Evolutionary conservation across 2,888 invertebrate genomes (phyloP).

Genomic region (Tuberolachnus salignus): DNA sequence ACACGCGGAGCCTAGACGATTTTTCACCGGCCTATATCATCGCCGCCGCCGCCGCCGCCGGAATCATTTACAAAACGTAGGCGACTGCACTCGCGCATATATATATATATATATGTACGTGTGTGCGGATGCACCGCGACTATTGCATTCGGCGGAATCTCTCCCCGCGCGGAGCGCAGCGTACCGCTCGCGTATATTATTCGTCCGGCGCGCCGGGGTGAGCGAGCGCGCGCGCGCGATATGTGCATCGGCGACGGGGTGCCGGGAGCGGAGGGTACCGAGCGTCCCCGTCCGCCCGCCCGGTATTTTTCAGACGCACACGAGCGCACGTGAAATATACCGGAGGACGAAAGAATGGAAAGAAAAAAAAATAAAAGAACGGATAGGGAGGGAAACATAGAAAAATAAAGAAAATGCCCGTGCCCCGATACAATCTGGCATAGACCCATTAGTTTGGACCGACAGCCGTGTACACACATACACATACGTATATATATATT

Average conservation of each 20-base stretch:
- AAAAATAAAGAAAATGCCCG: slow-evolving; percentile 28
- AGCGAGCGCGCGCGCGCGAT: too few relatives aligned
- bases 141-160: too few relatives aligned
- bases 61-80: slow-evolving; percentile 36
- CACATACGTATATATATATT: too few relatives aligned
- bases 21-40: slow-evolving; percentile 42
- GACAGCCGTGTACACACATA: slow-evolving; percentile 29
- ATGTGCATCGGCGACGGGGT: too few relatives aligned
- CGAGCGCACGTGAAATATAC: background rate
- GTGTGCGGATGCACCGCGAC: background rate
- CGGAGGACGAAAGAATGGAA: background rate
- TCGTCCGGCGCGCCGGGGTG: too few relatives aligned
- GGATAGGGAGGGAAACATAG: background rate
- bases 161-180: too few relatives aligned
- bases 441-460: slow-evolving; percentile 55
- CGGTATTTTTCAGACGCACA: background rate
- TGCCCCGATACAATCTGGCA: slow-evolving; percentile 48
- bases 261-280: too few relatives aligned
- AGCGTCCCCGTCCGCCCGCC: background rate
- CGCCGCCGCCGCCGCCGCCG: background rate
- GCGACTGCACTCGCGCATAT: background rate
- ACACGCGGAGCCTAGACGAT: slow-evolving; percentile 41
- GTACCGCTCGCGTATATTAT: too few relatives aligned
- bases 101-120: background rate
- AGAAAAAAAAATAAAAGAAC: too few relatives aligned